A percentile compares a stretch with the other conserved stretches of the same genome.
phyloP scores from a whole-genome alignment of 2,113 vertebrate species.

The Chinchilla lanigera region DNA sequence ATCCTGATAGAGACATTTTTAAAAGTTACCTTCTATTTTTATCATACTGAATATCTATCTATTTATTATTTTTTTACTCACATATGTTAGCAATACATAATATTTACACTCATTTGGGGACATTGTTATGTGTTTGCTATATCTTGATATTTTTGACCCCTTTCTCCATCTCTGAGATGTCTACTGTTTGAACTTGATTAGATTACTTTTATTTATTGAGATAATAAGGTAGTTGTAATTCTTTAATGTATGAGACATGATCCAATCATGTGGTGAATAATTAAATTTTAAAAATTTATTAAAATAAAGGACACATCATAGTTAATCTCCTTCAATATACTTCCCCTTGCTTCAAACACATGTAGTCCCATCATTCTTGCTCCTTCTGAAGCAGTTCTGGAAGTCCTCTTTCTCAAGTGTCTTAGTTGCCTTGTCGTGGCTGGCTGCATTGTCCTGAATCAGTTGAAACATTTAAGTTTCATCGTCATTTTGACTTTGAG shows the following conservation, averaged over 20 bases:
- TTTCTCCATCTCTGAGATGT: neutral
- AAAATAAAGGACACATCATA: neutral
- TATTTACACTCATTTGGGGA: neutral
- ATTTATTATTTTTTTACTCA: neutral
- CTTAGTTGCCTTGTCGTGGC: neutral
- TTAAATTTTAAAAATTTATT: neutral
- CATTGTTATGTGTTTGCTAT: neutral
- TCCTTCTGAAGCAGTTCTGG: neutral
- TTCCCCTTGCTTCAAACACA: neutral
- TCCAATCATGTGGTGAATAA: neutral
- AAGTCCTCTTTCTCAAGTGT: neutral
- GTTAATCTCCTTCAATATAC: neutral
- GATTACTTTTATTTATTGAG: conserved; percentile 18
- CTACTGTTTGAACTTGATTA: neutral
- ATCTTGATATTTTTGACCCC: neutral
- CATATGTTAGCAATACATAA: neutral
- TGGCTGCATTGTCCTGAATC: neutral
- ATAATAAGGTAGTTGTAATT: neutral
- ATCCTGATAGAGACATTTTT: neutral
- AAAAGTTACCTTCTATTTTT: conserved; percentile 29
- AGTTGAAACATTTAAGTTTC: neutral
- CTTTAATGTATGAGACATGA: neutral
- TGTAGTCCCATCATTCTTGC: neutral
- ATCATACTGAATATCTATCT: neutral
- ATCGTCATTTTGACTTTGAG: neutral